Evolutionary conservation across 2,888 invertebrate species (phyloP).

Genomic region (Thymelicus lineola): DNA sequence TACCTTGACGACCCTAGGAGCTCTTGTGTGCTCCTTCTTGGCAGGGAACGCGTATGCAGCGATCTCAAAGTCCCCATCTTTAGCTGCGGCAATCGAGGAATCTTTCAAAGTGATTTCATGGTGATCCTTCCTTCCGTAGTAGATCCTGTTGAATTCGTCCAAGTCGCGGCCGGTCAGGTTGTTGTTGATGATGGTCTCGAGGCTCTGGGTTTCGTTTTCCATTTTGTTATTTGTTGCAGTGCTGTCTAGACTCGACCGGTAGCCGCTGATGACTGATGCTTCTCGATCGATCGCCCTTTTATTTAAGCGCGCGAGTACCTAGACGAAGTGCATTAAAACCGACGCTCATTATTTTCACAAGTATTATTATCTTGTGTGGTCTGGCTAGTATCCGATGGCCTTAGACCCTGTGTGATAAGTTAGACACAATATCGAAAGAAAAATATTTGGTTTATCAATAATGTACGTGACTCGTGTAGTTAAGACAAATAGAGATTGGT

Average conservation of each 20-base stretch:
- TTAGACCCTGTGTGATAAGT: constrained; percentile 71
- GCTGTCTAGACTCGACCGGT: constrained; percentile 41
- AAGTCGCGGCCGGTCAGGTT: constrained; percentile 74
- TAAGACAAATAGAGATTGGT: constrained; percentile 8
- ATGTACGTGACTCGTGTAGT: constrained; percentile 6
- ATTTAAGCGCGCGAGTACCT: constrained; percentile 59
- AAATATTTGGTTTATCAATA: constrained; percentile 65
- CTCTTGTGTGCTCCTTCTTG: constrained; percentile 82
- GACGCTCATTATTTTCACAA: constrained; percentile 40
- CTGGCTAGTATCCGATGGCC: constrained; percentile 60
- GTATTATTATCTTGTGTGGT: constrained; percentile 53
- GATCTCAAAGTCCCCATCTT: constrained; percentile 82
- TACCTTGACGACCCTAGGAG: constrained; percentile 91
- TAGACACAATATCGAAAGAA: constrained; percentile 58
- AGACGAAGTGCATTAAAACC: constrained; percentile 54
- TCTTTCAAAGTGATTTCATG: constrained; percentile 72
- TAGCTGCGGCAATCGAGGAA: constrained; percentile 82
- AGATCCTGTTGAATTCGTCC: constrained; percentile 78
- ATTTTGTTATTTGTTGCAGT: constrained; percentile 52
- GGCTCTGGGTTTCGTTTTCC: constrained; percentile 77
- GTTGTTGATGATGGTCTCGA: constrained; percentile 73
- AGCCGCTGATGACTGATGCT: constrained; percentile 53
- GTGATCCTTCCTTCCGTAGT: constrained; percentile 72
- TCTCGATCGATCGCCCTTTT: constrained; percentile 54
- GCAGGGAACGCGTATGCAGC: constrained; percentile 78